Evolutionary conservation across 2,888 invertebrate species (phyloP), one percentile per base, ranked within the genome.

Genomic region (Lochmaea crataegi): DNA sequence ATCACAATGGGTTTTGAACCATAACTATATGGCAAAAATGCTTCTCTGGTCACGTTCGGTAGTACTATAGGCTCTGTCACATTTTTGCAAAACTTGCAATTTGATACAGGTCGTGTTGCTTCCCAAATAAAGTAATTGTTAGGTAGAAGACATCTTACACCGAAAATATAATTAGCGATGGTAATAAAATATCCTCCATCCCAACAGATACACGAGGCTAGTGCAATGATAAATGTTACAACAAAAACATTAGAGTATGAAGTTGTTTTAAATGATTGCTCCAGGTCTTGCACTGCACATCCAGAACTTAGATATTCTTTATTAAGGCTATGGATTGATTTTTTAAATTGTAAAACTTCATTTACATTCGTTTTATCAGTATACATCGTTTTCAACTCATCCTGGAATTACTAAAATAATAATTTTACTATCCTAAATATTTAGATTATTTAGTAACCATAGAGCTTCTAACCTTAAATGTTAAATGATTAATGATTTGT

Each of bases 111-210:
- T 78, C 96, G 89, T 26, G 95, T 93, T 68, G 94, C 94, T 88
- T 96, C 96, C 95, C 95, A 95, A 78, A 95, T 88, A 74, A 96
- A 88, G 85, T 94, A 94, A 88, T 96, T 96, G 86, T 94, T 94
- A 77, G 94, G 92, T 83, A 96, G 84, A 77, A 95, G 87, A 87
- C 96, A 96, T 83, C 94, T 90, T 77, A 91, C 88, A 81, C 91
- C 90, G 79, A 91, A 80, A 77, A 90, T 78, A 79, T 78, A 78
- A 51, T 77, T 73, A 16, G 61, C n/a, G 3, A 57, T n/a, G 57
- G 45, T 22, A 42, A 57, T 41, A n/a, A 26, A 26, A 48, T 61
- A 70, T 26, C 57, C 70, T 64, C 26, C 64, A 12, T 70, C 12
- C 16, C 53, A 45, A 45, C 61, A 26, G 51, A 72, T 66, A 57